Base-by-base conservation (phyloP, 2,797 vertebrate species). In the Ceyx erithaca region DNA sequence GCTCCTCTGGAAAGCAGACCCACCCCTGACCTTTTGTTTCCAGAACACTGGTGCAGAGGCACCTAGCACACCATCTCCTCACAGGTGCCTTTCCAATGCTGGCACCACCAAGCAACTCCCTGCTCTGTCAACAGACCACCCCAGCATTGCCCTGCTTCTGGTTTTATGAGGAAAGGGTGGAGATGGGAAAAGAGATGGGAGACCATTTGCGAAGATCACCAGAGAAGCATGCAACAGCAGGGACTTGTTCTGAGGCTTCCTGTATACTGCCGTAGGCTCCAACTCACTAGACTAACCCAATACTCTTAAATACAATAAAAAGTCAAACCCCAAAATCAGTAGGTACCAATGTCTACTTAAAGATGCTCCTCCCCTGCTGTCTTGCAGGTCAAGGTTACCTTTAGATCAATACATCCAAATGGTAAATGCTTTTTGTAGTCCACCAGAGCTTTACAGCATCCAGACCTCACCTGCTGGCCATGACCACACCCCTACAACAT, bases 11-110 rank as follows among this genome's bases (percentile, higher is more conserved):
- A 72, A 95, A 71, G 30, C 54, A 43, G 84, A 41, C 46, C 84
- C 10, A 2, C 21, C 52, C 14, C 12, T 14, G 61, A 83, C 10
- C 63, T 48, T 69, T 23, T 21, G 64, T 23, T 87, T 76, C 35
- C 81, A 69, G 55, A 54, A 48, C 4, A 7, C 0, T 51, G 62
- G 11, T 43, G 51, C 59, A 48, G 28, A 9, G 14, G 20, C 49
- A 75, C 14, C 28, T 2, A 35, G 12, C 28, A 18, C n/a, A 26
- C 9, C 43, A 19, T 2, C 7, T 2, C 31, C 22, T 57, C 54
- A 23, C 0, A 14, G n/a, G 30, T 17, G 0, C 1, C 20, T 54
- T 61, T 57, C 45, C 68, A 70, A 1, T 0, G 16, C 26, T 67
- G 62, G 25, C 7, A 28, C 8, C 31, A 71, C 22, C 52, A 62